Base-by-base conservation (phyloP, 2,888 invertebrate genomes). In the Venusia cambrica region DNA sequence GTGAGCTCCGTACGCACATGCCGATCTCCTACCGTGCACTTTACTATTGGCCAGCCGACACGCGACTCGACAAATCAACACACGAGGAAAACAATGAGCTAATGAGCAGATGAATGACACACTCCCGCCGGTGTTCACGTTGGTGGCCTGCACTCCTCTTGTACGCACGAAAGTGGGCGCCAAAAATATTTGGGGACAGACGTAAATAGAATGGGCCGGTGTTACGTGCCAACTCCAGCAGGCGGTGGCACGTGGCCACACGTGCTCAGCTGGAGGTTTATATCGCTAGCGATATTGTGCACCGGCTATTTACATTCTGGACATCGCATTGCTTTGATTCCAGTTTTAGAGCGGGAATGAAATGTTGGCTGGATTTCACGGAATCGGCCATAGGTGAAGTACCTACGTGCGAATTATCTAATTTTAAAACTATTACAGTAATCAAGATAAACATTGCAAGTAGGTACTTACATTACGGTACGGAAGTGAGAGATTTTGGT, bases 21-120 rank as follows among this genome's bases (percentile, higher is more conserved):
- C 55, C 52, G 52, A 57, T 61, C 60, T 62, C 51, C 62, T 67
- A 61, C 61, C 60, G 50, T 63, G 66, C 65, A 69, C 69, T 70
- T 67, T 68, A 68, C 80, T 76, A 85, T 80, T 77, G 81, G 78
- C 54, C 56, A 62, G 54, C 54, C 49, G 63, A 60, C 70, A 69
- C 66, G 68, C 69, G 69, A 62, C 61, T 58, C 61, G 65, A 69
- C 77, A 73, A 77, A 79, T 80, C 74, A 73, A 74, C 72, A 72
- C 76, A 64, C 71, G 71, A 73, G 66, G 73, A 78, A 75, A 77
- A 80, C 83, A 81, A 84, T 75, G 73, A 68, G 72, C 73, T 75
- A 78, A 75, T 73, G 75, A 76, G 70, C 74, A 74, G 81, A 87
- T 85, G 87, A 87, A 87, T 87, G 85, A 85, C 85, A 78, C 53